These are phyloP conservation scores for Cataglyphis hispanica DNA, from an alignment of 1,140 invertebrate genomes.

Conservation along the genomic window DNA sequence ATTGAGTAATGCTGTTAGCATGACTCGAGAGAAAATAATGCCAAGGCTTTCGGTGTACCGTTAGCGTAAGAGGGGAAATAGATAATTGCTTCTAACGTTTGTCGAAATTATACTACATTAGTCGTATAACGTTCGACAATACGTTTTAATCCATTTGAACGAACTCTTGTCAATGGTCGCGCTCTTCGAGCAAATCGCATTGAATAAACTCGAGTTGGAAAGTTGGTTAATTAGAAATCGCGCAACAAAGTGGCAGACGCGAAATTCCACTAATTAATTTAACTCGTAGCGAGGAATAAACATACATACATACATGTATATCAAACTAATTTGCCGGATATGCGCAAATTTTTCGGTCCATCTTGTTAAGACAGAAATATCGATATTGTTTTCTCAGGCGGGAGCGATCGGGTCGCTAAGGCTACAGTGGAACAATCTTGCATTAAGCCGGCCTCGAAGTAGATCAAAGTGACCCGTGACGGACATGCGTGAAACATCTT, in stretches of 20 bases:
- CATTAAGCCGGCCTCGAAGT: slow-evolving; percentile 34
- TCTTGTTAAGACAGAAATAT: neutral
- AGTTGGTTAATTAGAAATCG: slow-evolving; percentile 43
- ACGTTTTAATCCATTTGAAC: neutral
- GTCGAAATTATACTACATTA: slow-evolving; percentile 54
- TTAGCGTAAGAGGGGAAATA: slow-evolving; percentile 30
- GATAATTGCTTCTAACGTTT: slow-evolving; percentile 63
- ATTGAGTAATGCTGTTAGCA: slow-evolving; percentile 77
- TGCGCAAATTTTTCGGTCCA: slow-evolving; percentile 29
- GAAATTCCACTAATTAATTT: slow-evolving; percentile 38
- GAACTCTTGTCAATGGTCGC: neutral
- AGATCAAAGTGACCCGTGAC: slow-evolving; percentile 48
- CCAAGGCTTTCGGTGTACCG: slow-evolving; percentile 75
- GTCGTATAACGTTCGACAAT: neutral
- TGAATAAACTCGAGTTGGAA: slow-evolving; percentile 9
- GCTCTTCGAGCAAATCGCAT: neutral
- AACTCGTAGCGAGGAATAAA: neutral
- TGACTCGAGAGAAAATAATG: slow-evolving; percentile 78
- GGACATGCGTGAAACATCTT: slow-evolving; percentile 39
- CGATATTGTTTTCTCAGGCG: neutral
- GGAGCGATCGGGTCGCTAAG: neutral
- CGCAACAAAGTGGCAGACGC: neutral
- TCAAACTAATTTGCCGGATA: slow-evolving; percentile 34
- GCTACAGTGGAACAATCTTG: slow-evolving; percentile 37
- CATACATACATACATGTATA: neutral